Evolutionary conservation across 2,797 vertebrate genomes (phyloP).

Genomic region (Pseudopleuronectes americanus): DNA sequence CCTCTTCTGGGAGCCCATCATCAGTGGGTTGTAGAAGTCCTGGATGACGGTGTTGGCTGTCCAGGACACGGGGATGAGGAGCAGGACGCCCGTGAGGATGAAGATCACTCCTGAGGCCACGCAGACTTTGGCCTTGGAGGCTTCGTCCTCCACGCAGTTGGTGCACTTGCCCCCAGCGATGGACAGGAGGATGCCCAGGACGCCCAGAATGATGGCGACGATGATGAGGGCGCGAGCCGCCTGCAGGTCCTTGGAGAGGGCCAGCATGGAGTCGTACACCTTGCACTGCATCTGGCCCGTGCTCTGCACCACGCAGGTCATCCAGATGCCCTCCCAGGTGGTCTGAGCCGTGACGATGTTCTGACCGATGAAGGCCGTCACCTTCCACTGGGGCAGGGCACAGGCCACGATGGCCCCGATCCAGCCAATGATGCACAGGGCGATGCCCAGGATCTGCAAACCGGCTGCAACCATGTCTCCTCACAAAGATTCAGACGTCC

Average conservation of each 20-base stretch:
- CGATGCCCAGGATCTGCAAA: conserved; percentile 91
- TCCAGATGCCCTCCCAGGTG: conserved; percentile 95
- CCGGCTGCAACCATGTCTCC: conserved; percentile 88
- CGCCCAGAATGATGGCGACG: conserved; percentile 85
- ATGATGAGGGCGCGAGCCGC: conserved; percentile 89
- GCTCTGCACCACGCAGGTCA: conserved; percentile 95
- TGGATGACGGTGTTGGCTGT: conserved; percentile 87
- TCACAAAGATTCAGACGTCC: conserved; percentile 25
- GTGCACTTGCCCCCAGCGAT: conserved; percentile 93
- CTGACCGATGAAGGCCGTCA: conserved; percentile 89
- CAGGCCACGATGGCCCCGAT: conserved; percentile 88
- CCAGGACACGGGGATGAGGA: conserved; percentile 91
- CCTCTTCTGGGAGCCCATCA: conserved; percentile 78
- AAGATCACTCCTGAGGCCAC: conserved; percentile 85
- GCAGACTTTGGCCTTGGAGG: conserved; percentile 86
- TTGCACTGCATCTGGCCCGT: conserved; percentile 98
- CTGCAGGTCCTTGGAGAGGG: conserved; percentile 86
- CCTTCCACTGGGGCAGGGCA: conserved; percentile 91
- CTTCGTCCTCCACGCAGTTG: conserved; percentile 92
- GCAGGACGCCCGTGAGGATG: conserved; percentile 84
- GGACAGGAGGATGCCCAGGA: conserved; percentile 85
- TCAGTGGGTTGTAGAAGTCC: conserved; percentile 89
- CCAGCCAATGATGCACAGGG: conserved; percentile 91
- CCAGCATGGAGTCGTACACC: conserved; percentile 93
- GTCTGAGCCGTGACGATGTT: conserved; percentile 92